Conservation (phyloP, 2,797 vertebrate species). For the Setipinna tenuifilis region DNA sequence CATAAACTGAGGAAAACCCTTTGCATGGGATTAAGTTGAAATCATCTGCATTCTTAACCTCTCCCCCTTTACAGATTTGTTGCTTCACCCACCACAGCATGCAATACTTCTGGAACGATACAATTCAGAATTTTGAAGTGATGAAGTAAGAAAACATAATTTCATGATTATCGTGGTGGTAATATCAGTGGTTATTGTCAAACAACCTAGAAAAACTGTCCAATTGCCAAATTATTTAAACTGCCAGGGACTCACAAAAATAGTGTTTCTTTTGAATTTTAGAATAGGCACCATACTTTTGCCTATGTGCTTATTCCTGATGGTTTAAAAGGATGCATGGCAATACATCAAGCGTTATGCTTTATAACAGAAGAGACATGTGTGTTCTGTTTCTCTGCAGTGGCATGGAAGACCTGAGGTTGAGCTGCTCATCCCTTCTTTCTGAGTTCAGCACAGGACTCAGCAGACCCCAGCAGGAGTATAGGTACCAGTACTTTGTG, state of each 20-base stretch:
- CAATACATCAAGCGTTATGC: not conserved
- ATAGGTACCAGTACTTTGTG: slow-evolving; percentile 76
- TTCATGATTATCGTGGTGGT: not conserved
- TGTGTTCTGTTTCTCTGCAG: slow-evolving; percentile 68
- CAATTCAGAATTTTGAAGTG: slow-evolving; percentile 81
- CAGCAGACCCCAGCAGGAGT: slow-evolving; percentile 79
- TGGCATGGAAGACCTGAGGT: slow-evolving; percentile 85
- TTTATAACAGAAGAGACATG: not conserved
- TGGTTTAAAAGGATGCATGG: not conserved
- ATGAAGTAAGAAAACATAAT: slow-evolving; percentile 77
- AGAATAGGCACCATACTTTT: not conserved
- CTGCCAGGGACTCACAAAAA: not conserved
- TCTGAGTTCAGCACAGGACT: slow-evolving; percentile 84
- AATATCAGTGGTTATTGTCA: not conserved
- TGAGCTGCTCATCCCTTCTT: slow-evolving; percentile 83
- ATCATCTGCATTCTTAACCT: not conserved
- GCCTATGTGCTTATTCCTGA: not conserved
- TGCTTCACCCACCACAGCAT: slow-evolving; percentile 88
- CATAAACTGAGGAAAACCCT: not conserved
- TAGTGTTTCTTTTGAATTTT: not conserved
- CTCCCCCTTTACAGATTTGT: slow-evolving; percentile 73
- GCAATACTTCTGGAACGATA: slow-evolving; percentile 90
- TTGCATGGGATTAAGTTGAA: not conserved
- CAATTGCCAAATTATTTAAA: not conserved
- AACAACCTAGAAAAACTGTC: not conserved